A percentile compares a stretch with the other conserved stretches of the same genome.
These are phyloP conservation scores for Dascyllus trimaculatus DNA, from an alignment of 2,113 vertebrate genomes.

Conservation along the genomic window DNA sequence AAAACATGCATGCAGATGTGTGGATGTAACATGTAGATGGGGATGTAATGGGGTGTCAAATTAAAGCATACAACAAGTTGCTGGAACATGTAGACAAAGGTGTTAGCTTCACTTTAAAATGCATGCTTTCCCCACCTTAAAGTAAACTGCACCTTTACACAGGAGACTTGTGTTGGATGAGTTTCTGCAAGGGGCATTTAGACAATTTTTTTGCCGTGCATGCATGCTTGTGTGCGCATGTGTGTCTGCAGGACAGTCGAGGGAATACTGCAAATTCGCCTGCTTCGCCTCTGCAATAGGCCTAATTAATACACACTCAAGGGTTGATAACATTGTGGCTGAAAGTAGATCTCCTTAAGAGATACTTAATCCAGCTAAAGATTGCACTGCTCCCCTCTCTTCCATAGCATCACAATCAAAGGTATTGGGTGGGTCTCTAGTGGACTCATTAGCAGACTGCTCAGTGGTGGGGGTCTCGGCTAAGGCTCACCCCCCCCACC, in stretches of 20 bases:
- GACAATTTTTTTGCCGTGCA: constrained; percentile 9
- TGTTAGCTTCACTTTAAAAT: constrained; percentile 48
- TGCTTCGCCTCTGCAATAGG: constrained; percentile 77
- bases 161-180: constrained; percentile 23
- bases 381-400: constrained; percentile 77
- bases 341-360: constrained; percentile 84
- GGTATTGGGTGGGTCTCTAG: constrained; percentile 80
- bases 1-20: constrained; percentile 70
- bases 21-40: constrained; percentile 65
- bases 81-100: constrained; percentile 34
- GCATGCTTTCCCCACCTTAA: constrained; percentile 13
- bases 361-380: constrained; percentile 84
- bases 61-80: constrained; percentile 52
- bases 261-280: constrained; percentile 63
- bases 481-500: constrained; percentile 37
- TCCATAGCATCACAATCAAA: constrained; percentile 81
- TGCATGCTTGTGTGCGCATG: constrained; percentile 20
- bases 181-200: constrained; percentile 26
- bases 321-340: constrained; percentile 82
- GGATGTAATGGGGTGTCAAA: constrained; percentile 69
- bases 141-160: constrained; percentile 19
- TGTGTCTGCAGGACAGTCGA: constrained; percentile 28
- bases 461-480: constrained; percentile 69
- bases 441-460: constrained; percentile 85
- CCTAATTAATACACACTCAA: constrained; percentile 84